These are phyloP conservation scores for Onychomys torridus DNA, from an alignment of 2,797 vertebrate species.

Conservation along the genomic window DNA sequence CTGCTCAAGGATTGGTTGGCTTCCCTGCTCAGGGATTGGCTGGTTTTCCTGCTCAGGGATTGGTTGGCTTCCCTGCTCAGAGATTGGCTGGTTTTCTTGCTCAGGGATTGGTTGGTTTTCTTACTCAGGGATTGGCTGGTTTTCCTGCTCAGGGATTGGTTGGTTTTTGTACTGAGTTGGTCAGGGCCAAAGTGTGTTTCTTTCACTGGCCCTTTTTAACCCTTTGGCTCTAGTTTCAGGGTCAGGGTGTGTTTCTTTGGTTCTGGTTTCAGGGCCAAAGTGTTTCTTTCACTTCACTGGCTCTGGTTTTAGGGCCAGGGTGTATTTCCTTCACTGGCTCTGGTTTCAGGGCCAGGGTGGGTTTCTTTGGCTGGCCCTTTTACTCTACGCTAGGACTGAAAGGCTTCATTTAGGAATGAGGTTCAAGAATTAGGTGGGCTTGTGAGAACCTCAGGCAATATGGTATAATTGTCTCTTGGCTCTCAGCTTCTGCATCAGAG, in stretches of 20 bases:
- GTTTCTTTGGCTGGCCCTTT: not conserved
- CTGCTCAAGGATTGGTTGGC: too few relatives aligned
- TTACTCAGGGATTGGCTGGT: not conserved
- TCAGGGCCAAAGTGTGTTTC: too few relatives aligned
- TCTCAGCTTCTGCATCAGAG: not conserved
- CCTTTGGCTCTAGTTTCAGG: too few relatives aligned
- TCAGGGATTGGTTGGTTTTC: not conserved
- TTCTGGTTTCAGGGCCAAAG: not conserved
- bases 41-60: too few relatives aligned
- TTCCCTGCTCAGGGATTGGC: too few relatives aligned
- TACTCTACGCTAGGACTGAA: not conserved
- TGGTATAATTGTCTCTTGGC: not conserved
- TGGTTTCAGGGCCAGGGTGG: not conserved
- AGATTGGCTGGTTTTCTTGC: not conserved
- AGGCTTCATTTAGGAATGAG: not conserved
- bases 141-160: too few relatives aligned
- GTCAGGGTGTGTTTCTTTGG: too few relatives aligned
- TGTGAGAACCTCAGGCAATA: not conserved
- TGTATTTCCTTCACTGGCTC: not conserved
- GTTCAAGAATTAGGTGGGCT: not conserved
- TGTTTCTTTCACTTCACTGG: not conserved
- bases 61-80: not conserved
- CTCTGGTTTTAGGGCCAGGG: not conserved
- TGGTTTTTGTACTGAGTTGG: too few relatives aligned
- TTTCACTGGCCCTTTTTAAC: too few relatives aligned